Percentiles rank a stretch among this genome's conserved stretches.
These are phyloP conservation scores for Trissonchulus sp. DNA, from an alignment of 2,888 invertebrate species.

Conservation along the genomic window DNA sequence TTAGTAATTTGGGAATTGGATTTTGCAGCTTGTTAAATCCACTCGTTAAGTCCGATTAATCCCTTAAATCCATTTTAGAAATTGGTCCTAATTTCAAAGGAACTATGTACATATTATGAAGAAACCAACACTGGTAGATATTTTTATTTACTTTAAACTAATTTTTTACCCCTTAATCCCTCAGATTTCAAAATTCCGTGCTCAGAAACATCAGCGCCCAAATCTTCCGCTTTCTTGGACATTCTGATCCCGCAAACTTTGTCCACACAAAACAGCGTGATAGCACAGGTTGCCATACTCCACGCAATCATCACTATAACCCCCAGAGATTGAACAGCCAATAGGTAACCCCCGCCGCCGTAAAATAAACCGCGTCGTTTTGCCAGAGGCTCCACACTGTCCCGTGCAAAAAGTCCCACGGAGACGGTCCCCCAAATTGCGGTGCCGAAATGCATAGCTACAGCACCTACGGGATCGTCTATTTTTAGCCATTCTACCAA, in stretches of 20 bases:
- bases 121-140: no score
- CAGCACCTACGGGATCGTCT: conserved; percentile 28
- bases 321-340: background rate
- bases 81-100: no score
- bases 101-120: no score
- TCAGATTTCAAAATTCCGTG: no score
- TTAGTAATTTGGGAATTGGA: no score
- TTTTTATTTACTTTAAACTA: no score
- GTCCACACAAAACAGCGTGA: background rate
- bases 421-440: background rate
- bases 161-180: no score
- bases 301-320: background rate
- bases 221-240: conserved; percentile 73
- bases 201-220: conserved; percentile 83
- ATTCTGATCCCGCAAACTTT: conserved; percentile 63
- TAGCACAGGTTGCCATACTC: background rate
- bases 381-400: background rate
- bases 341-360: background rate
- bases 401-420: conserved; percentile 5
- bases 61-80: no score
- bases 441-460: conserved; percentile 20
- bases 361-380: background rate
- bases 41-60: no score
- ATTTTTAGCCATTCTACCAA: background rate
- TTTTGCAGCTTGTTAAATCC: no score